These are phyloP conservation scores for Aix galericulata DNA, from an alignment of 2,113 vertebrate species.

Conservation along the genomic window DNA sequence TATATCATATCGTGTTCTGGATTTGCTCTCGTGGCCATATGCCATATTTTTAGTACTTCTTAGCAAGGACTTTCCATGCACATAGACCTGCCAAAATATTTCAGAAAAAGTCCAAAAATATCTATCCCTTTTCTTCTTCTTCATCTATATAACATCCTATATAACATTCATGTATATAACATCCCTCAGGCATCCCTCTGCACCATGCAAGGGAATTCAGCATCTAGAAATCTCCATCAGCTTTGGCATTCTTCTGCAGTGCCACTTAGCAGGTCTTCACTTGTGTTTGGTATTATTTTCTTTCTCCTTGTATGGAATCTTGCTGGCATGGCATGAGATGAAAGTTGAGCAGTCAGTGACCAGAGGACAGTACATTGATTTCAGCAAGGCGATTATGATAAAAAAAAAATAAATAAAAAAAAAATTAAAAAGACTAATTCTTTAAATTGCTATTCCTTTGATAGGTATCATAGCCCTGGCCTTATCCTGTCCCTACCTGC, in stretches of 20 bases:
- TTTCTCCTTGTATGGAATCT: neutral
- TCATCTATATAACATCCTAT: no score
- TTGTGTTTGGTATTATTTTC: neutral
- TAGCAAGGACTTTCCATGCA: neutral
- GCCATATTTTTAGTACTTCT: neutral
- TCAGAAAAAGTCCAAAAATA: neutral
- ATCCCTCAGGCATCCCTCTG: neutral
- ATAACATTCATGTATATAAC: no score
- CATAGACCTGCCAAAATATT: neutral
- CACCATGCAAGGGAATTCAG: neutral
- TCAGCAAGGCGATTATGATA: neutral
- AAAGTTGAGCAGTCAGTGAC: neutral
- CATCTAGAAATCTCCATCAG: neutral
- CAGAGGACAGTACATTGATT: neutral
- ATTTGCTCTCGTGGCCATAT: neutral
- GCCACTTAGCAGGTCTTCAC: neutral
- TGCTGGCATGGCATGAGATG: neutral
- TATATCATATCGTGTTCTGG: neutral
- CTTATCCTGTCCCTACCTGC: slow-evolving; percentile 75
- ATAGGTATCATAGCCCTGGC: slow-evolving; percentile 80
- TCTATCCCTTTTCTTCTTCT: neutral
- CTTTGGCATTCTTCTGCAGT: neutral
- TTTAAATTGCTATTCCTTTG: slow-evolving; percentile 7
- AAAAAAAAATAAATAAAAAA: neutral
- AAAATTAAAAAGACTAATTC: neutral